These are phyloP conservation scores for Muscina levida DNA, from an alignment of 2,888 invertebrate species.

Conservation along the genomic window DNA sequence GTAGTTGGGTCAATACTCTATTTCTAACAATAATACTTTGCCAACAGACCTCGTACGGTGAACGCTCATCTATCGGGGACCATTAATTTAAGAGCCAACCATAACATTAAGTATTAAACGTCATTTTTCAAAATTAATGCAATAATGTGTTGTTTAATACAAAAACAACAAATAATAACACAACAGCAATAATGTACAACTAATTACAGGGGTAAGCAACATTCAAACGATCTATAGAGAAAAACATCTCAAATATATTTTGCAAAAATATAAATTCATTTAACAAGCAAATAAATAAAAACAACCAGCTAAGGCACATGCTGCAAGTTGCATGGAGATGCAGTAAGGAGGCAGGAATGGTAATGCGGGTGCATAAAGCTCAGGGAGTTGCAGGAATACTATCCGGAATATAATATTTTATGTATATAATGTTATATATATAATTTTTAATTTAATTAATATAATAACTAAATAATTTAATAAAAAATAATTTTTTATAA, in stretches of 20 bases:
- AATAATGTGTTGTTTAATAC: constrained; percentile 12
- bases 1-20: constrained; percentile 17
- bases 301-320: constrained; percentile 9
- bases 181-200: constrained; percentile 19
- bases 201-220: constrained; percentile 14
- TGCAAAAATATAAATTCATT: neutral
- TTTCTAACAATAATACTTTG: neutral
- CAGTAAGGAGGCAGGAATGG: too few relatives aligned
- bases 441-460: too few relatives aligned
- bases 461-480: too few relatives aligned
- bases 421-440: too few relatives aligned
- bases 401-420: too few relatives aligned
- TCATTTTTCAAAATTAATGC: constrained; percentile 26
- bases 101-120: constrained; percentile 21
- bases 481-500: too few relatives aligned
- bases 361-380: too few relatives aligned
- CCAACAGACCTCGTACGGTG: neutral
- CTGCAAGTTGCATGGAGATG: too few relatives aligned
- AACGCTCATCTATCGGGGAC: neutral
- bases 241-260: too few relatives aligned
- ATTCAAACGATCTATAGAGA: neutral
- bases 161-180: constrained; percentile 14
- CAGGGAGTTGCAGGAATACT: too few relatives aligned
- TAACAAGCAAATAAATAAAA: neutral
- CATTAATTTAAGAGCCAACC: neutral